A percentile compares a stretch with the other conserved stretches of the same genome.
phyloP scores from a whole-genome alignment of 2,797 vertebrate genomes.

The Tadarida brasiliensis region DNA sequence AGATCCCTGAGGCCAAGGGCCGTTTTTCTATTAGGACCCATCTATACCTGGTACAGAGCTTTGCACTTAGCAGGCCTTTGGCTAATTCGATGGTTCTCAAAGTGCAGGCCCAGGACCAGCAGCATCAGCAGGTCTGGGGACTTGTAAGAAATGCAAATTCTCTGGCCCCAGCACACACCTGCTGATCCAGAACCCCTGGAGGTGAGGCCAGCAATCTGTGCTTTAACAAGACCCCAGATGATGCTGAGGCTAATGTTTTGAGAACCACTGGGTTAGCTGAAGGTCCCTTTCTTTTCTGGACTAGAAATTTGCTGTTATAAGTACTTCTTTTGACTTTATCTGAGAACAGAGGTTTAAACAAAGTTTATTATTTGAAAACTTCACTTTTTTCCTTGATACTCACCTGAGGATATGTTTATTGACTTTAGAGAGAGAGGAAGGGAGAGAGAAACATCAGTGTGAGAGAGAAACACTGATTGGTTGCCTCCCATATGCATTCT shows the following conservation, averaged over 20 bases:
- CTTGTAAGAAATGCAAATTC: background rate
- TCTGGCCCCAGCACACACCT: background rate
- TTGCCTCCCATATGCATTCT: background rate
- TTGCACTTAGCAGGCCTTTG: background rate
- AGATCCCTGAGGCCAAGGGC: background rate
- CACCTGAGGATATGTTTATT: background rate
- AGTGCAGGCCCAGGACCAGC: background rate
- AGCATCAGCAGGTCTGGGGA: background rate
- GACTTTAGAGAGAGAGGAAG: background rate
- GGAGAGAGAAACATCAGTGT: background rate
- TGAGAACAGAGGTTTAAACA: constrained; percentile 37
- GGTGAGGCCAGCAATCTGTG: background rate
- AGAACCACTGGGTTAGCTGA: constrained; percentile 9
- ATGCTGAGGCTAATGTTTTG: background rate
- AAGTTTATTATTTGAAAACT: constrained; percentile 25
- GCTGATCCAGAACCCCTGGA: background rate
- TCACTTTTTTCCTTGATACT: background rate
- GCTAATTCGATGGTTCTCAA: background rate
- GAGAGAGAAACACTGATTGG: background rate
- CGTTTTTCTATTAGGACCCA: background rate
- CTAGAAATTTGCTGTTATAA: constrained; percentile 17
- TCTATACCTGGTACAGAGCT: background rate
- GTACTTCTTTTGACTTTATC: background rate
- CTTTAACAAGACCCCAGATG: background rate
- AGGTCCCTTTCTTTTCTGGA: background rate